A percentile compares a stretch with the other conserved stretches of the same genome.
Conservation (phyloP, 2,797 vertebrate genomes). For the Jordanella pulchra region DNA sequence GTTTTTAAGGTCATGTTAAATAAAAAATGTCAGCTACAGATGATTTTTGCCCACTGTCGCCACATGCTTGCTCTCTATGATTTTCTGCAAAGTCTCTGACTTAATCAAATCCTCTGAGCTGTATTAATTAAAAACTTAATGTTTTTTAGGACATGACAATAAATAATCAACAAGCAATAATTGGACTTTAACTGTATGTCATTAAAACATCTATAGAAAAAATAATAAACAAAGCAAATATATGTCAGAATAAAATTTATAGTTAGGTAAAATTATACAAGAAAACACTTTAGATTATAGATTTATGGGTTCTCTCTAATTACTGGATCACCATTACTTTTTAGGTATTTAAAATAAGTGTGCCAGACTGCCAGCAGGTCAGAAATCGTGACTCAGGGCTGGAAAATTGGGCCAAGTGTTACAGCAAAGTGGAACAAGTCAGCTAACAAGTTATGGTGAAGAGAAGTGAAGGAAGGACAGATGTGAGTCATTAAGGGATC, state of each 20-base stretch:
- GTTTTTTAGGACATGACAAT: neutral
- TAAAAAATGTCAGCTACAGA: neutral
- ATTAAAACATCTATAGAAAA: neutral
- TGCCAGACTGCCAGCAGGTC: neutral
- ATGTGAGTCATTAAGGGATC: constrained; percentile 7
- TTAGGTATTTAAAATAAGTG: neutral
- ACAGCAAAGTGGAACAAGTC: neutral
- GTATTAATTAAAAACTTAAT: neutral
- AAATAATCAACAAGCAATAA: neutral
- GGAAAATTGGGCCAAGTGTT: neutral
- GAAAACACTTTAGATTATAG: neutral
- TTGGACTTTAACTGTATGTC: neutral
- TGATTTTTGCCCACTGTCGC: neutral
- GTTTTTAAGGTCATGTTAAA: neutral
- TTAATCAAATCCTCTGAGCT: neutral
- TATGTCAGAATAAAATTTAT: neutral
- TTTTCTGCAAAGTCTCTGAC: neutral
- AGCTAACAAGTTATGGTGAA: neutral
- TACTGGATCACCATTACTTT: neutral
- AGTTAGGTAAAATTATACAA: neutral
- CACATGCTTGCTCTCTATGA: neutral
- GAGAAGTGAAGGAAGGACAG: neutral
- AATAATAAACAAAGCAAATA: neutral
- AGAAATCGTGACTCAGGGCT: neutral
- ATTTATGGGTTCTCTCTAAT: neutral